Evolutionary conservation across 2,888 invertebrate species (phyloP).

Genomic region (Pyrrhia umbra): DNA sequence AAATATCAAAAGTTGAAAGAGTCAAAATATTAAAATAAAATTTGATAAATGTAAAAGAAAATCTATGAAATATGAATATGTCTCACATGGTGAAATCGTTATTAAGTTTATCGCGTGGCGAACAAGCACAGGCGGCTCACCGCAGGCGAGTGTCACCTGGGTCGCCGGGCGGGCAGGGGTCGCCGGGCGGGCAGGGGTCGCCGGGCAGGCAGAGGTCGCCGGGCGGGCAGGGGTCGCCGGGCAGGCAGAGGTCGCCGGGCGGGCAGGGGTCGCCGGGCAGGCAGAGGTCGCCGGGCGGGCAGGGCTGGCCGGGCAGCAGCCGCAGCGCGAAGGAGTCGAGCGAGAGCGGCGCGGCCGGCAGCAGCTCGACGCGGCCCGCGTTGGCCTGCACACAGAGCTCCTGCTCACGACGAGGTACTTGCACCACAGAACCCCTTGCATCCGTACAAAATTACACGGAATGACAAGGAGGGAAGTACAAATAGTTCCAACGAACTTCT

Average conservation of each 20-base stretch:
- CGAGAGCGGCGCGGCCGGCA: background rate
- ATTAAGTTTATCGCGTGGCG: background rate
- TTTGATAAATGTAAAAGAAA: background rate
- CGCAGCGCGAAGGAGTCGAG: background rate
- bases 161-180: slow-evolving; percentile 65
- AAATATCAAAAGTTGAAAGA: slow-evolving; percentile 1
- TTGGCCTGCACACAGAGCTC: slow-evolving; percentile 42
- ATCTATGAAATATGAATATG: no score
- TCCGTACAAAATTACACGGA: no score
- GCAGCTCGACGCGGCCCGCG: slow-evolving; percentile 4
- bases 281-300: background rate
- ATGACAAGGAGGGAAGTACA: no score
- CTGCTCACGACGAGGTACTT: no score
- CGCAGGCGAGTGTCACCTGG: slow-evolving; percentile 14
- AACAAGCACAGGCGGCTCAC: background rate
- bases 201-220: slow-evolving; percentile 77
- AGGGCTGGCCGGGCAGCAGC: background rate
- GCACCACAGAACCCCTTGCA: no score
- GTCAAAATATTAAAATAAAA: slow-evolving; percentile 3
- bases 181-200: no score
- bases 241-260: no score
- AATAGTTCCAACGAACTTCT: no score
- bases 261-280: no score
- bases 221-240: no score
- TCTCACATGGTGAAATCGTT: no score